phyloP scores from a whole-genome alignment of 2,113 vertebrate species.

The Zosterops borbonicus region DNA sequence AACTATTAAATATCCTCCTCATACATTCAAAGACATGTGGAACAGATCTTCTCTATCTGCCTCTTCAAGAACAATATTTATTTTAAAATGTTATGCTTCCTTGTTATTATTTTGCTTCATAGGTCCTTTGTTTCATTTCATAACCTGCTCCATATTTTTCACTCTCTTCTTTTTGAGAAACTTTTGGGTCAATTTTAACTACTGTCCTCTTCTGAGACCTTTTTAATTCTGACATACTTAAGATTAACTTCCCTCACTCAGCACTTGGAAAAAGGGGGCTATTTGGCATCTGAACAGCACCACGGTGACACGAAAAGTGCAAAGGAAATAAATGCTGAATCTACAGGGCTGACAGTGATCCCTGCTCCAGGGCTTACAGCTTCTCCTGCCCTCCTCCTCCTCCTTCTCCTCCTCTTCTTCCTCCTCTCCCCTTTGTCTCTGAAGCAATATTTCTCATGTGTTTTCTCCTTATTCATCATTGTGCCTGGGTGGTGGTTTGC shows the following conservation, averaged over 20 bases:
- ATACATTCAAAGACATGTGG: not conserved
- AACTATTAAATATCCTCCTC: not conserved
- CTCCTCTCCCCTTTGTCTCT: not conserved
- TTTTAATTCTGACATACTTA: not conserved
- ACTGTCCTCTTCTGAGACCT: not conserved
- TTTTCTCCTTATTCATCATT: not conserved
- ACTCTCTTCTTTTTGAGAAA: not conserved
- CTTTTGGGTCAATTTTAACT: not conserved
- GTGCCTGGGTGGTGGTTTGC: not conserved
- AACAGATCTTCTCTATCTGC: not conserved
- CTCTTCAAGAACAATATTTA: not conserved
- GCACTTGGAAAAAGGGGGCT: rapidly evolving
- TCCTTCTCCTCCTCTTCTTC: not conserved
- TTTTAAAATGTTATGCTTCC: not conserved
- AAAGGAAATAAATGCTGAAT: not conserved
- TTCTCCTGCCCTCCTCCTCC: not conserved
- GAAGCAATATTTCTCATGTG: not conserved
- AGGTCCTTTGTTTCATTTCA: not conserved
- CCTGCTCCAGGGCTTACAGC: not conserved
- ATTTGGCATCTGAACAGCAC: not conserved
- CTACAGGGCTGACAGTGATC: not conserved
- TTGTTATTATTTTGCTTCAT: not conserved
- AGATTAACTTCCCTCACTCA: not conserved
- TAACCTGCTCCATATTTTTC: not conserved
- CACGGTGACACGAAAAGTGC: not conserved